A percentile compares a stretch with the other conserved stretches of the same genome.
phyloP scores from a whole-genome alignment of 2,888 invertebrate species.

The Phrixothrix hirtus region DNA sequence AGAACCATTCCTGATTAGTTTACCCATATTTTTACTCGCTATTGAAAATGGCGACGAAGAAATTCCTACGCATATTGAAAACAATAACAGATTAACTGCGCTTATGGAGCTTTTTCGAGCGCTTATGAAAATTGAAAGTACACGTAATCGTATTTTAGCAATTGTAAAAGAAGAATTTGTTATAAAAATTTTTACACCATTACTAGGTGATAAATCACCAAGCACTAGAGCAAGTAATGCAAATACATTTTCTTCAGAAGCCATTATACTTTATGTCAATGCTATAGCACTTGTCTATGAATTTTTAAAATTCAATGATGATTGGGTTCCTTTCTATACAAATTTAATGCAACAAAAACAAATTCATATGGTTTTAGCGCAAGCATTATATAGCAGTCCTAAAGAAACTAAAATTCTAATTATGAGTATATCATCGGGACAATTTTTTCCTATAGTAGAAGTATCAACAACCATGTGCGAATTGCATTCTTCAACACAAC shows the following conservation, averaged over 20 bases:
- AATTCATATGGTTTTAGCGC: constrained; percentile 59
- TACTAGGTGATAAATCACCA: constrained; percentile 47
- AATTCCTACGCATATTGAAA: constrained; percentile 44
- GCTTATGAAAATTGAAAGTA: constrained; percentile 49
- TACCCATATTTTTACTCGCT: constrained; percentile 55
- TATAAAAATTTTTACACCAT: constrained; percentile 52
- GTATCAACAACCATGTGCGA: constrained; percentile 44
- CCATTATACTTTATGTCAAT: constrained; percentile 57
- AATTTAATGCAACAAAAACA: constrained; percentile 48
- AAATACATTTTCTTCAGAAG: constrained; percentile 49
- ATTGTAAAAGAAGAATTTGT: constrained; percentile 53
- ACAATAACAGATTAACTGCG: constrained; percentile 53
- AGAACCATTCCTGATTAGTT: constrained; percentile 46
- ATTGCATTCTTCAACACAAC: constrained; percentile 36
- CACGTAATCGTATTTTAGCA: constrained; percentile 51
- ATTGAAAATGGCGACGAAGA: constrained; percentile 48
- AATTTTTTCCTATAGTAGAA: constrained; percentile 40
- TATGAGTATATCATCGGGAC: constrained; percentile 48
- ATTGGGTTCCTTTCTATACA: constrained; percentile 13
- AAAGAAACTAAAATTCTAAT: constrained; percentile 54
- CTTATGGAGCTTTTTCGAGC: constrained; percentile 58
- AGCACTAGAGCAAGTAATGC: constrained; percentile 38
- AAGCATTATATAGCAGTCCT: constrained; percentile 57
- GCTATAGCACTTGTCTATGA: constrained; percentile 58
- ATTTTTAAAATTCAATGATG: constrained; percentile 53